Evolutionary conservation across 2,797 vertebrate species (phyloP), one percentile per base, ranked within the genome.

Genomic region (Lagocephalus sceleratus): DNA sequence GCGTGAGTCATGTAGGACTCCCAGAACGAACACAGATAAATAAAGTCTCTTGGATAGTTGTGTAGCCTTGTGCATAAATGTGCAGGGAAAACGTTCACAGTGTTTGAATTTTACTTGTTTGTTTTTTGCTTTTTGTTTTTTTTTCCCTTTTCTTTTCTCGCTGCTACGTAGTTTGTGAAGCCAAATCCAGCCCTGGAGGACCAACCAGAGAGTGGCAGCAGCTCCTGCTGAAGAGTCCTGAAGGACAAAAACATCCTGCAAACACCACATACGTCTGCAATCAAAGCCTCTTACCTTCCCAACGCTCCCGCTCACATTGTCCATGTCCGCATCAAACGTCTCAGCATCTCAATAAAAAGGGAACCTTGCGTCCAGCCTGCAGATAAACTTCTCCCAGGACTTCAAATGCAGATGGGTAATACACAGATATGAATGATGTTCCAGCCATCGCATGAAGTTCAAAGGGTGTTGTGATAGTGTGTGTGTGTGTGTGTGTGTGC

Each of bases 241-340:
- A n/a, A n/a, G 7, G 7, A 25, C 4, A 25, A 25, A 35, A 35
- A 14, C 32, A 14, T 35, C 14, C 32, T 10, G 3, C 47, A 12
- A 49, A 56, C n/a, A 5, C 7, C 22, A 42, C 5, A 51, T 20
- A 21, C 6, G 29, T 26, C 1, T 25, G 5, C 56, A 42, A 57
- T 40, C 6, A 59, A 52, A 21, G 2, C 35, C 5, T 83, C 94
- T 94, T 94, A 98, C 95, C 95, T 56, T 91, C 68, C 74, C 60
- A 17, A 74, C 81, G 71, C 83, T 79, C 43, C 85, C 77, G 68
- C 84, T 85, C 60, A 76, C 66, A 65, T 73, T 59, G 50, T 85
- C 85, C 88, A 88, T 80, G 49, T 77, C 46, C 57, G 66, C 63
- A 72, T 70, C 71, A 76, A 66, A 73, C 49, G 70, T 75, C 75